Conservation (phyloP, 1,140 invertebrate species). For the Drosophila funebris region DNA sequence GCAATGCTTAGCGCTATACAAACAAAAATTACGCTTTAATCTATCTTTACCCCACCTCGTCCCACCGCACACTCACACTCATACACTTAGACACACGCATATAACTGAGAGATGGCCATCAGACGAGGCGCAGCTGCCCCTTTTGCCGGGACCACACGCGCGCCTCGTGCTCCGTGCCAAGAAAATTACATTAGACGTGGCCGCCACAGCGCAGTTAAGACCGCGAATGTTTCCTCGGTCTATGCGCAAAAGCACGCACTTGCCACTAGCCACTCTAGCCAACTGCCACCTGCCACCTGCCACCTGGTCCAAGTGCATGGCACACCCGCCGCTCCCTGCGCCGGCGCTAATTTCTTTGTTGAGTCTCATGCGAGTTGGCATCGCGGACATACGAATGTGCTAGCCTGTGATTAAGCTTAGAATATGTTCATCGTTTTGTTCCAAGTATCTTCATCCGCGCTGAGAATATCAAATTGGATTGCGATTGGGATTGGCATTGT, state of each 20-base stretch:
- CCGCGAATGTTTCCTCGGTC: slow-evolving; percentile 2
- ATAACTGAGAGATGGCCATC: too few species aligned
- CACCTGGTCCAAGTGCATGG: background rate
- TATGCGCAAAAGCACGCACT: slow-evolving; percentile 45
- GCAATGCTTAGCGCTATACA: slow-evolving; percentile 68
- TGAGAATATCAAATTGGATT: slow-evolving; percentile 8
- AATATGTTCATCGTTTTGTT: slow-evolving; percentile 78
- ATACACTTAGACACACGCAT: background rate
- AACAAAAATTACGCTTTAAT: slow-evolving; percentile 82
- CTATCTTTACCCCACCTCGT: slow-evolving; percentile 62
- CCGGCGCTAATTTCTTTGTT: slow-evolving; percentile 78
- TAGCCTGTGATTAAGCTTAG: slow-evolving; percentile 73
- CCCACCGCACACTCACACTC: background rate
- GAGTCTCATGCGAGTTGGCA: slow-evolving; percentile 73
- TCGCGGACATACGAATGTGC: slow-evolving; percentile 72
- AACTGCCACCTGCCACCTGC: slow-evolving; percentile 8
- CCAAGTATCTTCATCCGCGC: slow-evolving; percentile 55
- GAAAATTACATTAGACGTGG: slow-evolving; percentile 78
- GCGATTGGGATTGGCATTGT: slow-evolving; percentile 6
- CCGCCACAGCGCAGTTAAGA: slow-evolving; percentile 2
- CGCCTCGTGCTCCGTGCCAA: slow-evolving; percentile 48
- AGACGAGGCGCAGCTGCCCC: slow-evolving; percentile 33
- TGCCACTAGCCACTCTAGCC: slow-evolving; percentile 14
- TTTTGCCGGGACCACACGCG: slow-evolving; percentile 62
- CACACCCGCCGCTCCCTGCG: background rate